phyloP scores from a whole-genome alignment of 2,888 invertebrate genomes.

The Pogonocherus hispidulus region DNA sequence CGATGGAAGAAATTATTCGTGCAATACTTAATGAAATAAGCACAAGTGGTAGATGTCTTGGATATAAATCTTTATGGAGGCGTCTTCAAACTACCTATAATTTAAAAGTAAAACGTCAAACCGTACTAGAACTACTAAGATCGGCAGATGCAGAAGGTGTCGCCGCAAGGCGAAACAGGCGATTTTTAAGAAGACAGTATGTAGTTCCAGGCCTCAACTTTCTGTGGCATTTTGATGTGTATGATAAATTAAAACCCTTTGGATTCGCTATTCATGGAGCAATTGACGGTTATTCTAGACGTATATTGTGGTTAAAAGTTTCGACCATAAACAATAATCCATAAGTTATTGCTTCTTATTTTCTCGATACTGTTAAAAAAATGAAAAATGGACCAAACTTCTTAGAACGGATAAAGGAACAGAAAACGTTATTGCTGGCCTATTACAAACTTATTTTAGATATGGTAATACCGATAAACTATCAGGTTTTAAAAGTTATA shows the following conservation, averaged over 20 bases:
- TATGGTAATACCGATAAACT: conserved; percentile 1
- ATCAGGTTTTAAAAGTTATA: not conserved
- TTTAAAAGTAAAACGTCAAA: no score
- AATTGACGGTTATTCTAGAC: conserved; percentile 40
- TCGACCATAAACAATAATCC: conserved; percentile 31
- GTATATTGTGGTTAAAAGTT: conserved; percentile 37
- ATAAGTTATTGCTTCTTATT: conserved; percentile 31
- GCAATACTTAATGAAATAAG: no score
- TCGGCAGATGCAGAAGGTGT: no score
- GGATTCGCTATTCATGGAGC: conserved; percentile 37
- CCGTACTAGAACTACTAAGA: no score
- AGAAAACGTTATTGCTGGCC: conserved; percentile 34
- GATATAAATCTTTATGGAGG: no score
- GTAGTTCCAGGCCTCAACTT: conserved; percentile 37
- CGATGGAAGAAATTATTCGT: not conserved
- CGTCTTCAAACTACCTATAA: no score
- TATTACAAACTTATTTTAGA: conserved; percentile 25
- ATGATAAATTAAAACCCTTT: conserved; percentile 43
- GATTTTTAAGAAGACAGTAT: conserved; percentile 26
- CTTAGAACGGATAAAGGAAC: conserved; percentile 39
- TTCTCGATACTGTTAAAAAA: conserved; percentile 13
- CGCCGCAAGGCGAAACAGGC: not conserved
- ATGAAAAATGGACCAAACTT: conserved; percentile 28
- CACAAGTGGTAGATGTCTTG: no score
- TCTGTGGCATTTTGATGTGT: conserved; percentile 42